phyloP scores from a whole-genome alignment of 2,113 vertebrate species.

The Hyaena hyaena region DNA sequence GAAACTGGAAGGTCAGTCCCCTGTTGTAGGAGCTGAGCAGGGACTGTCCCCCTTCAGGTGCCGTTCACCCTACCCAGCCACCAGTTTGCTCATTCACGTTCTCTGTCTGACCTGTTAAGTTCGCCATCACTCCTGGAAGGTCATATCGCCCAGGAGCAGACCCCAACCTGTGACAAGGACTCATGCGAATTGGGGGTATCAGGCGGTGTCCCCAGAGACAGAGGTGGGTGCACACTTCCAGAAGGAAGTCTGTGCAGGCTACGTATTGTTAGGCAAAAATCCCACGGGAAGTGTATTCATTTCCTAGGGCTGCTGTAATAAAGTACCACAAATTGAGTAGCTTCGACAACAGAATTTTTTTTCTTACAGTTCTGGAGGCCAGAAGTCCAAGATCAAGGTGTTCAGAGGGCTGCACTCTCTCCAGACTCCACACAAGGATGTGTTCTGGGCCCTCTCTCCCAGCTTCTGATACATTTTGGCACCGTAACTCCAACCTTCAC shows the following conservation, averaged over 20 bases:
- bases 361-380: neutral
- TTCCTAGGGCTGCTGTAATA: neutral
- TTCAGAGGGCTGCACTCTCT: accelerated
- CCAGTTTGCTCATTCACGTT: neutral
- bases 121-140: neutral
- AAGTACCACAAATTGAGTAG: neutral
- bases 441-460: neutral
- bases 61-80: too few species aligned
- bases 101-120: neutral
- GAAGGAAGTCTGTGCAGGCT: neutral
- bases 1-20: neutral
- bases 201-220: neutral
- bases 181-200: accelerated
- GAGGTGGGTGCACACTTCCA: accelerated
- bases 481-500: accelerated
- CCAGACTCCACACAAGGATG: accelerated
- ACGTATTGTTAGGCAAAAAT: accelerated
- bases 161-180: neutral
- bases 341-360: neutral
- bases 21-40: accelerated
- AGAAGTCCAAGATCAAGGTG: too few species aligned
- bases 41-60: too few species aligned
- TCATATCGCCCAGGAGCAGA: neutral
- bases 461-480: neutral
- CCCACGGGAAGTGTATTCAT: neutral